These are phyloP conservation scores for Girardinus metallicus DNA, from an alignment of 2,797 vertebrate genomes.

Conservation along the genomic window DNA sequence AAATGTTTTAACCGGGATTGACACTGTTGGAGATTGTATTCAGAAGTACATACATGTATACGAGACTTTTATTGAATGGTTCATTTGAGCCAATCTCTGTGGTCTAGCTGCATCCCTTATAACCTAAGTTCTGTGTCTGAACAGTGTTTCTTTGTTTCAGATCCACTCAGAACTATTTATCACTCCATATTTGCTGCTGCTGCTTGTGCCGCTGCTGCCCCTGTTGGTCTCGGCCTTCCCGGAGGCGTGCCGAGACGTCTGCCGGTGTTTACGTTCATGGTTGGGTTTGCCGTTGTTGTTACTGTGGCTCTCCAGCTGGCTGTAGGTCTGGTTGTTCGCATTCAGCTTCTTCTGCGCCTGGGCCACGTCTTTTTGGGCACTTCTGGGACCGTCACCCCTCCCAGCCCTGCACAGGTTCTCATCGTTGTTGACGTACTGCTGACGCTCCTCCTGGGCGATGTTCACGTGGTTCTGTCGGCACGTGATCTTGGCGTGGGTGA, in stretches of 20 bases:
- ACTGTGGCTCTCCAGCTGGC: slow-evolving; percentile 76
- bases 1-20: background rate
- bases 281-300: slow-evolving; percentile 77
- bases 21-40: slow-evolving; percentile 1
- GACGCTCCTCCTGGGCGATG: slow-evolving; percentile 86
- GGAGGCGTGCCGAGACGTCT: slow-evolving; percentile 53
- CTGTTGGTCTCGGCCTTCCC: slow-evolving; percentile 50
- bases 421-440: slow-evolving; percentile 84
- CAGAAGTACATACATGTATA: background rate
- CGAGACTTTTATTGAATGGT: background rate
- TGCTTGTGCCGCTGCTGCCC: slow-evolving; percentile 79
- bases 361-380: slow-evolving; percentile 80
- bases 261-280: slow-evolving; percentile 79
- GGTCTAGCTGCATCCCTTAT: background rate
- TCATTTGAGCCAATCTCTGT: background rate
- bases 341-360: slow-evolving; percentile 86
- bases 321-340: slow-evolving; percentile 82
- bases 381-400: slow-evolving; percentile 55
- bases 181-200: slow-evolving; percentile 86
- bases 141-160: slow-evolving; percentile 62
- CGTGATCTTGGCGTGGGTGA: slow-evolving; percentile 86
- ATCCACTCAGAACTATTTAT: slow-evolving; percentile 94
- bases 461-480: slow-evolving; percentile 93
- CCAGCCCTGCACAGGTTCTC: slow-evolving; percentile 79
- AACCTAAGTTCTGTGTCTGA: slow-evolving; percentile 4